A percentile compares a stretch with the other conserved stretches of the same genome.
phyloP scores from a whole-genome alignment of 2,888 invertebrate genomes.

The Lysandra bellargus region DNA sequence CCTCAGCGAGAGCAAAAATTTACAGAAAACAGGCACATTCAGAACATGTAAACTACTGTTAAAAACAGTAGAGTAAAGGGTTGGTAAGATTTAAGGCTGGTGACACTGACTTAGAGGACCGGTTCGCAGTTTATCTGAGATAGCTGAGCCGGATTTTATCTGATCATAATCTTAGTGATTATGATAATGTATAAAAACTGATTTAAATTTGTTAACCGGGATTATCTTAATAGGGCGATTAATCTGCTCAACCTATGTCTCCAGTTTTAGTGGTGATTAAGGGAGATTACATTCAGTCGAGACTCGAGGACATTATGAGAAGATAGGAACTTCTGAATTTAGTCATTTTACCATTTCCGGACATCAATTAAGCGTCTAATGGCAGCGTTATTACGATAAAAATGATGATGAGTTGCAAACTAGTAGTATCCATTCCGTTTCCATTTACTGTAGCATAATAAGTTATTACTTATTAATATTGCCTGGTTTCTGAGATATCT shows the following conservation, averaged over 20 bases:
- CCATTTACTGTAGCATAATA: no score
- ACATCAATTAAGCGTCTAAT: background rate
- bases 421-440: background rate
- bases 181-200: constrained; percentile 5
- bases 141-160: constrained; percentile 1
- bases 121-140: background rate
- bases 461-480: no score
- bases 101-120: background rate
- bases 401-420: background rate
- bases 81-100: no score
- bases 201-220: constrained; percentile 7
- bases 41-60: no score
- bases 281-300: background rate
- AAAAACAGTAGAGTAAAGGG: no score
- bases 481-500: no score
- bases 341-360: background rate
- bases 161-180: constrained; percentile 12
- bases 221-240: background rate
- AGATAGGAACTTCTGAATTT: background rate
- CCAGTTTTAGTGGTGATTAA: background rate
- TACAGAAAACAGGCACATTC: no score
- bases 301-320: background rate
- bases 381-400: background rate
- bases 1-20: no score
- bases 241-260: background rate